These are phyloP conservation scores for Sebastes cheni DNA, from an alignment of 2,797 vertebrate species.

Conservation along the genomic window DNA sequence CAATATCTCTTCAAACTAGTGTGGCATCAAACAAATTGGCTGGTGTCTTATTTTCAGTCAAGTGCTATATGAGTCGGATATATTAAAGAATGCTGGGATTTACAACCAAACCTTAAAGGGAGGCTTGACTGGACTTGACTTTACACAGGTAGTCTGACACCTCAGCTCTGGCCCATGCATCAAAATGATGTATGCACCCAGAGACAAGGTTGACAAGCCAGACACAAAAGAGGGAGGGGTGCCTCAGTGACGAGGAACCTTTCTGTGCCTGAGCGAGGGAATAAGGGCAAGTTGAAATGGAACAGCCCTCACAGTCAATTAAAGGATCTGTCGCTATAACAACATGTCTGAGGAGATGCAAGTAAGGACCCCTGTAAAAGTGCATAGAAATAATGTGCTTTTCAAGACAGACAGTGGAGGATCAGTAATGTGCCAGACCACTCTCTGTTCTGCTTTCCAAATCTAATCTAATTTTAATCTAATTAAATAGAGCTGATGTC, in stretches of 20 bases:
- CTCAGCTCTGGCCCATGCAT: neutral
- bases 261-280: neutral
- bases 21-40: neutral
- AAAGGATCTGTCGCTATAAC: neutral
- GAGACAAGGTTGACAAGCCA: neutral
- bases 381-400: neutral
- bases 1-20: neutral
- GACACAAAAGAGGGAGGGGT: neutral
- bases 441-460: neutral
- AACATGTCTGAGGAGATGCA: neutral
- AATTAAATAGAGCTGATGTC: neutral
- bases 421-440: neutral
- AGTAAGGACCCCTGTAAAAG: neutral
- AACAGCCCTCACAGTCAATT: neutral
- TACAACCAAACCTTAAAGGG: neutral
- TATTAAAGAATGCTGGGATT: neutral
- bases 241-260: neutral
- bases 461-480: no score
- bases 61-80: neutral
- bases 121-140: neutral
- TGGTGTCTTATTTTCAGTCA: neutral
- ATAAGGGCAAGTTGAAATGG: neutral
- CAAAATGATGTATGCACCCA: constrained; percentile 1
- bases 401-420: neutral
- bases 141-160: neutral